Base-by-base conservation (phyloP, 2,113 vertebrate species). In the Phalacrocorax brasilianus region DNA sequence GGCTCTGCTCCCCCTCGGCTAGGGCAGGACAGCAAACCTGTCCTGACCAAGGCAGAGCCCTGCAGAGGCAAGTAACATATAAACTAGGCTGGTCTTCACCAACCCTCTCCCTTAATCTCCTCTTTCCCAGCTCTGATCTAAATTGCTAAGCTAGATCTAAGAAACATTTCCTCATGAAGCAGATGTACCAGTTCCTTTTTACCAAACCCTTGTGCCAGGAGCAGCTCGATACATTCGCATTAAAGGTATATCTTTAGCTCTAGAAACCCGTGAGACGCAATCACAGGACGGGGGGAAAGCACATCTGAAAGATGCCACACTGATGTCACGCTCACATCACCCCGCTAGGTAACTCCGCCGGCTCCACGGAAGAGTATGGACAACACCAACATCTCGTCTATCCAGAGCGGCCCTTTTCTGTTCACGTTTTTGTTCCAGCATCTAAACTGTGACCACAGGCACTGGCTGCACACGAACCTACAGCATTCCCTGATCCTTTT, bases 211-310 rank as follows among this genome's bases (percentile, higher is more conserved):
- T 4, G 22, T 15, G 17, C 68, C 72, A 73, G 44, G 8, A 68
- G 26, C 4, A 0, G 24, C 28, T 75, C 28, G 22, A 26, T 3
- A 12, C 6, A 2, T 61, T 44, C 0, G 15, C 42, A 0, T 47
- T 72, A 52, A 76, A 83, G 16, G 13, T 44, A 0, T 11, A 21
- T 11, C 33, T 67, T 58, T 23, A 33, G 2, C 40, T 80, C 71
- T 65, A 13, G n/a, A n/a, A 59, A 50, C 12, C 26, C 17, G 5
- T 2, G 5, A 56, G 26, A 67, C 44, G 27, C 47, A 23, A 1
- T 18, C 47, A 33, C 52, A 40, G 40, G 17, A 38, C 18, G 50
- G 52, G 16, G 26, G 7, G 22, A 68, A 78, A 83, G 19, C 28
- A 35, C 11, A 9, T 38, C 53, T 52, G 21, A 68, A 73, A 52